A percentile compares a stretch with the other conserved stretches of the same genome.
phyloP scores from a whole-genome alignment of 1,140 invertebrate genomes.

The Caerostris darwini region DNA sequence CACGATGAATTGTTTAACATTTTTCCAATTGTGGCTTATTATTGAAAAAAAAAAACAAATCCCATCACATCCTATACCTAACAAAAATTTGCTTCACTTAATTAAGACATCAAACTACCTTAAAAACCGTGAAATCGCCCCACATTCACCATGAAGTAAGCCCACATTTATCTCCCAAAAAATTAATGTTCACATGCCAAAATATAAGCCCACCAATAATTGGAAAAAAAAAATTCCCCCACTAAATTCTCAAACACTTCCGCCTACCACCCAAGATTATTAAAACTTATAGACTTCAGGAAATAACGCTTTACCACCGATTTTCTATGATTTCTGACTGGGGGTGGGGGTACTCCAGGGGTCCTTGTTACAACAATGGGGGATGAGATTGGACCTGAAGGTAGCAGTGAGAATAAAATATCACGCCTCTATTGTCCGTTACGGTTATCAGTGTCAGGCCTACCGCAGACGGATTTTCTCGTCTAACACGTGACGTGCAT shows the following conservation, averaged over 20 bases:
- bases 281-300: not conserved
- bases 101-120: too few relatives aligned
- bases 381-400: conserved; percentile 13
- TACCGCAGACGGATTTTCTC: not conserved
- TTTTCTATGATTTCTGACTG: conserved; percentile 11
- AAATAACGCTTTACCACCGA: not conserved
- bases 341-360: not conserved
- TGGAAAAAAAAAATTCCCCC: not conserved
- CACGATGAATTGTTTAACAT: too few relatives aligned
- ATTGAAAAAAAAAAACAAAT: too few relatives aligned
- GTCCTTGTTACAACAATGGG: conserved; percentile 3
- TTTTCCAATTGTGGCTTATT: too few relatives aligned
- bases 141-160: not conserved
- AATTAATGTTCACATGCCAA: conserved; percentile 28
- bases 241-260: conserved; percentile 9
- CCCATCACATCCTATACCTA: too few relatives aligned
- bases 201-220: not conserved
- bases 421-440: conserved; percentile 35
- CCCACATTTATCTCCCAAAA: not conserved
- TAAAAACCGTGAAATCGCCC: not conserved
- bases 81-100: too few relatives aligned
- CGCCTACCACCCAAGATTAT: not conserved
- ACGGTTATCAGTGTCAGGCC: conserved; percentile 25
- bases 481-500: not conserved
- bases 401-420: not conserved